These are phyloP conservation scores for Thecophora atra DNA, from an alignment of 2,888 invertebrate species.

Conservation along the genomic window DNA sequence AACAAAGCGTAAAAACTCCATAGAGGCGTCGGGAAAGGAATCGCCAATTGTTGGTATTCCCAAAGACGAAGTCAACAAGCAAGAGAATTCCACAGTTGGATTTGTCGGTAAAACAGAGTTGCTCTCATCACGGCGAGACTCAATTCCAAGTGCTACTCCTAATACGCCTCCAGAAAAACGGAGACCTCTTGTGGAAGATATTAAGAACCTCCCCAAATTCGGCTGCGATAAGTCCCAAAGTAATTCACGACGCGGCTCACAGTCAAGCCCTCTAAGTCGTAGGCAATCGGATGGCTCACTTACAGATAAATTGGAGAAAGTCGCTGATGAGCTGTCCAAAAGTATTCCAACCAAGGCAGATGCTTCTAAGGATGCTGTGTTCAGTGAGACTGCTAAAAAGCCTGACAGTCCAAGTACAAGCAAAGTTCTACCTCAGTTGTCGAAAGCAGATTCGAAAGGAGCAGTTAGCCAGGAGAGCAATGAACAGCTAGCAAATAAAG, in stretches of 20 bases:
- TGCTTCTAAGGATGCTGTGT: slow-evolving; percentile 54
- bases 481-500: not conserved
- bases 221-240: slow-evolving; percentile 58
- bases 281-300: slow-evolving; percentile 53
- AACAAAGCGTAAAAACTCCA: not conserved
- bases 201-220: slow-evolving; percentile 58
- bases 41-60: not conserved
- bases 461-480: not conserved
- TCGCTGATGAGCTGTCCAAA: slow-evolving; percentile 26
- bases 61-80: not conserved
- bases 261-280: slow-evolving; percentile 50
- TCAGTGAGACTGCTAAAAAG: slow-evolving; percentile 54
- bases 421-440: no score
- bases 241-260: slow-evolving; percentile 56
- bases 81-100: not conserved
- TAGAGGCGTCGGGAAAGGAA: not conserved
- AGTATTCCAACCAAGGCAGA: slow-evolving; percentile 36
- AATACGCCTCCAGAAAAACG: slow-evolving; percentile 26
- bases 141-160: not conserved
- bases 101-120: not conserved
- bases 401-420: slow-evolving; percentile 48
- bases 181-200: slow-evolving; percentile 52
- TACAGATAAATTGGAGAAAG: slow-evolving; percentile 49
- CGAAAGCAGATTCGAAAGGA: not conserved
- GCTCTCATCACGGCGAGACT: not conserved